Percentiles rank a stretch among this genome's conserved stretches.
Conservation (phyloP, 2,113 vertebrate genomes). For the Danionella cerebrum region DNA sequence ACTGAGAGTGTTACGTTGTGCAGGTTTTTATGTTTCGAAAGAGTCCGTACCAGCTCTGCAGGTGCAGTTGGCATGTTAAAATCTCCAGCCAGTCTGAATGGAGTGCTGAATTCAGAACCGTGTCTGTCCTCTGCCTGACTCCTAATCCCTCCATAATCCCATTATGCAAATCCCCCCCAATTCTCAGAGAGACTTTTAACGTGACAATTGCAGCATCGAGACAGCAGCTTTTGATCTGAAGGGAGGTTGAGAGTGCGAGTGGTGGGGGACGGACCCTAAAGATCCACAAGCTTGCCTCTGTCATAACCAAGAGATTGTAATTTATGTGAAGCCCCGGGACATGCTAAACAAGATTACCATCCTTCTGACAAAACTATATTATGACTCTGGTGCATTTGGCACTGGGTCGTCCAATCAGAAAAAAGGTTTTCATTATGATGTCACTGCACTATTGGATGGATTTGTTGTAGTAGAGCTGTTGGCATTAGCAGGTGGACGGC, state of each 20-base stretch:
- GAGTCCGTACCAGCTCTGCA: slow-evolving; percentile 12
- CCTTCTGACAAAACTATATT: slow-evolving; percentile 65
- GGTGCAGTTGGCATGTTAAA: slow-evolving; percentile 23
- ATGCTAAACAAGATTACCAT: slow-evolving; percentile 67
- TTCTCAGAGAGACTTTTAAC: slow-evolving; percentile 61
- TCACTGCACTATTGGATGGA: slow-evolving; percentile 43
- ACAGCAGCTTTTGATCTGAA: slow-evolving; percentile 52
- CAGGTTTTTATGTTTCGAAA: background rate
- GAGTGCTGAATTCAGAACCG: slow-evolving; percentile 32
- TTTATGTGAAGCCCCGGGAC: slow-evolving; percentile 62
- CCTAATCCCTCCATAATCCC: slow-evolving; percentile 90
- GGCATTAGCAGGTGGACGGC: slow-evolving; percentile 30
- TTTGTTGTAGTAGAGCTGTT: slow-evolving; percentile 42
- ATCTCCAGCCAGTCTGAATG: slow-evolving; percentile 15
- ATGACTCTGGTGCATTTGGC: slow-evolving; percentile 59
- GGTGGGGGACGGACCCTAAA: slow-evolving; percentile 10
- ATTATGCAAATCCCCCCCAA: slow-evolving; percentile 98
- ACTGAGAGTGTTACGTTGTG: background rate
- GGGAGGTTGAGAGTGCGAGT: slow-evolving; percentile 40
- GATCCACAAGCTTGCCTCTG: slow-evolving; percentile 33
- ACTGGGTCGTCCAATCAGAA: slow-evolving; percentile 56
- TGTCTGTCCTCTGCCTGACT: slow-evolving; percentile 58
- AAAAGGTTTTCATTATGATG: slow-evolving; percentile 43
- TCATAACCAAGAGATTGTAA: slow-evolving; percentile 51
- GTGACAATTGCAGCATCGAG: slow-evolving; percentile 67